These are phyloP conservation scores for Synodontis membranacea DNA, from an alignment of 2,113 vertebrate species.

Conservation along the genomic window DNA sequence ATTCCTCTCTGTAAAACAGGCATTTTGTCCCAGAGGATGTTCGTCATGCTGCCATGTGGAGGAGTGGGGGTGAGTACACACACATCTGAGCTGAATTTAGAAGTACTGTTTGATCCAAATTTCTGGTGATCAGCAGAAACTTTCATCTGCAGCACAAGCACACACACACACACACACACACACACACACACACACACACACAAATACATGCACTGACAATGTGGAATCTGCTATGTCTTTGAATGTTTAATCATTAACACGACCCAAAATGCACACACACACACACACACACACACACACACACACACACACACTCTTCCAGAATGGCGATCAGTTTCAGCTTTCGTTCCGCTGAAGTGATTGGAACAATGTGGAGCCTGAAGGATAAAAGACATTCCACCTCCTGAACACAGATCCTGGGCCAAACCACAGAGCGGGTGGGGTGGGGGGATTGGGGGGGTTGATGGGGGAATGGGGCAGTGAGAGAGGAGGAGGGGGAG, in stretches of 20 bases:
- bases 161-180: constrained; percentile 22
- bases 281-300: constrained; percentile 11
- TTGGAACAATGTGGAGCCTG: constrained; percentile 58
- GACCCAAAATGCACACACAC: neutral
- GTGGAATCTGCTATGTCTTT: constrained; percentile 18
- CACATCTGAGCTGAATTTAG: constrained; percentile 27
- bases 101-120: constrained; percentile 23
- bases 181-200: constrained; percentile 20
- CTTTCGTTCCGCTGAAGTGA: constrained; percentile 46
- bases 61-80: constrained; percentile 86
- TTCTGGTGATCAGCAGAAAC: constrained; percentile 31
- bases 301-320: constrained; percentile 25
- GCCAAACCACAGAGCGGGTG: constrained; percentile 54
- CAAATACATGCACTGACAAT: constrained; percentile 25
- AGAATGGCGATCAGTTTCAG: constrained; percentile 36
- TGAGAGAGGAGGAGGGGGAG: constrained; percentile 23
- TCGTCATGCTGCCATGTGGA: constrained; percentile 89
- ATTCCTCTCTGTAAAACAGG: constrained; percentile 68
- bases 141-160: constrained; percentile 18
- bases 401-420: constrained; percentile 38
- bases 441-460: constrained; percentile 26
- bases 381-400: constrained; percentile 59
- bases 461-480: constrained; percentile 26
- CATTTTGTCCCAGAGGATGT: constrained; percentile 82
- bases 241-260: constrained; percentile 30